Percentiles rank a stretch among this genome's conserved stretches.
phyloP scores from a whole-genome alignment of 2,113 vertebrate species.

The Dolichotis patagonum region DNA sequence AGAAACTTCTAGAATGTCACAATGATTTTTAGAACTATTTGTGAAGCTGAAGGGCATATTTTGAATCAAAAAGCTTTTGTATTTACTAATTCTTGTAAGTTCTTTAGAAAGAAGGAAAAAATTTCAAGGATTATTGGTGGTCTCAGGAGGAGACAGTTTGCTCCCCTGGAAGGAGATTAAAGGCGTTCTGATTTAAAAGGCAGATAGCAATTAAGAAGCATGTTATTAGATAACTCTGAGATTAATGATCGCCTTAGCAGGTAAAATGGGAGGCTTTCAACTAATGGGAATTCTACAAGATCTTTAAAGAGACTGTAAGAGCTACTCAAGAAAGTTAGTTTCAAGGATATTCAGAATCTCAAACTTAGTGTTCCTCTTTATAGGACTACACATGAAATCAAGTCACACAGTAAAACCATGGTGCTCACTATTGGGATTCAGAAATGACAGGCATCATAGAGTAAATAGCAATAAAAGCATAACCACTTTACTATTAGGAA shows the following conservation, averaged over 20 bases:
- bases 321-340: not conserved
- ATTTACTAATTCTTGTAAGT: not conserved
- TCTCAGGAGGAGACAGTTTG: not conserved
- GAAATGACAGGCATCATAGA: not conserved
- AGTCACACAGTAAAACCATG: not conserved
- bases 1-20: not conserved
- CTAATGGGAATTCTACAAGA: not conserved
- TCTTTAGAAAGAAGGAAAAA: slow-evolving; percentile 12
- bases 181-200: slow-evolving; percentile 51
- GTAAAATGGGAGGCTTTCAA: not conserved
- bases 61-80: not conserved
- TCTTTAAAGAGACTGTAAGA: slow-evolving; percentile 39
- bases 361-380: not conserved
- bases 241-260: slow-evolving; percentile 25
- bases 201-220: slow-evolving; percentile 34
- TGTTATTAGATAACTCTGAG: not conserved
- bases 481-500: not conserved
- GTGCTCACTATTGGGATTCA: not conserved
- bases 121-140: slow-evolving; percentile 30
- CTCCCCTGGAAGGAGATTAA: not conserved
- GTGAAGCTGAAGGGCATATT: not conserved
- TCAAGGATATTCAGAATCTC: not conserved
- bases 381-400: not conserved
- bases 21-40: not conserved
- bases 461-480: not conserved